Base-by-base conservation (phyloP, 2,888 invertebrate species). In the Eupeodes latifasciatus region DNA sequence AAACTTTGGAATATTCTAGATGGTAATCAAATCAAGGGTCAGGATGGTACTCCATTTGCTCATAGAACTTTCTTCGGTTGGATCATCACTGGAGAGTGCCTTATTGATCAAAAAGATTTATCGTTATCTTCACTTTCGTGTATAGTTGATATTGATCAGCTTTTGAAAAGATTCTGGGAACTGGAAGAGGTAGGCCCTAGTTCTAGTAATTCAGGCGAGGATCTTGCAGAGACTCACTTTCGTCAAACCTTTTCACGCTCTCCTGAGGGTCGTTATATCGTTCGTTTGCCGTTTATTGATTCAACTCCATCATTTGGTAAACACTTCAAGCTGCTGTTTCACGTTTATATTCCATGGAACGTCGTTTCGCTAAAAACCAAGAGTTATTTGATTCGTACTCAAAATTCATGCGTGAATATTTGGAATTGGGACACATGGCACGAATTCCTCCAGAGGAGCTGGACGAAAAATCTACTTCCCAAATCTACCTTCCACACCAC, bases 391-490 rank as follows among this genome's bases (percentile, higher is more conserved):
- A 49, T 4, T 5, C 12, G 49, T 49, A 49, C 49, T 4, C 49
- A 49, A 12, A 12, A 12, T 49, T 49, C 14, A 14, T 49, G 49
- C 12, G 5, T 12, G 49, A 49, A 5, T 49, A 49, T 12, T 3
- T 49, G 4, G 5, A 49, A 4, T 49, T 49, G 12, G 49, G 14
- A 11, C 49, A 49, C 14, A 61, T 61, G 61, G 34, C 14, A 0
- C 34, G 61, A 14, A 61, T 61, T 61, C 61, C 61, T 7, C 6
- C 61, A 14, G 6, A 61, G 14, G 61, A 36, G 61, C 34, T 61
- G 14, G 36, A 6, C 14, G 61, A 14, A 61, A 61, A 51, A 19
- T 19, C 19, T 19, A 19, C 19, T 19, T 19, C 19, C 19, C n/a
- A n/a, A 2, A 4, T 51, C n/a, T 51, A 51, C n/a, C n/a, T 51